Conservation (phyloP, 2,113 vertebrate species). For the Tretioscincus oriximinensis region DNA sequence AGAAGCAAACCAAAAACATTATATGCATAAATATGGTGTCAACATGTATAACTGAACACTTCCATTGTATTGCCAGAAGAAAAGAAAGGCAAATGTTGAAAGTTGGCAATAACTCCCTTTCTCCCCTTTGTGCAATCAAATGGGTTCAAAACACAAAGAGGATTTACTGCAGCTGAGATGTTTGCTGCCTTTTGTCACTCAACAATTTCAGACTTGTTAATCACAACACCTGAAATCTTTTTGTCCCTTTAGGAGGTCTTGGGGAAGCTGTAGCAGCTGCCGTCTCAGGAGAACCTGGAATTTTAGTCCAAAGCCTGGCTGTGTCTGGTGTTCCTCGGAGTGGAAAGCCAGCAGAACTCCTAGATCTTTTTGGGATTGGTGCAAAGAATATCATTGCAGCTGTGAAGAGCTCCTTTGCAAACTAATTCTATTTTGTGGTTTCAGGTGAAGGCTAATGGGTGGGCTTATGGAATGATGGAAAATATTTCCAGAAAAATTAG, state of each 20-base stretch:
- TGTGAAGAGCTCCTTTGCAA: conserved; percentile 76
- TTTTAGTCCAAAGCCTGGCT: conserved; percentile 78
- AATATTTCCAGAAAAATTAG: not conserved
- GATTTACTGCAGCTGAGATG: no score
- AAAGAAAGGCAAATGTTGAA: not conserved
- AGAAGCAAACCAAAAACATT: not conserved
- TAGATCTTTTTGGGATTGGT: conserved; percentile 82
- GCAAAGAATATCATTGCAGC: conserved; percentile 76
- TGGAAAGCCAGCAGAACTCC: conserved; percentile 79
- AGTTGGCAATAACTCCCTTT: not conserved
- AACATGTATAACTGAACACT: not conserved
- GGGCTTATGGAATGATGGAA: not conserved
- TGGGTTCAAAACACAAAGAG: not conserved
- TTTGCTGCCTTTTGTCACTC: not conserved
- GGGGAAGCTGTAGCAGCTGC: conserved; percentile 83
- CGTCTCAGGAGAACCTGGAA: conserved; percentile 75
- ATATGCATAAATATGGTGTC: not conserved
- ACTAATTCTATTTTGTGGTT: conserved; percentile 48
- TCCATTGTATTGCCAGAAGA: not conserved
- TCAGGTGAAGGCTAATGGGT: no score
- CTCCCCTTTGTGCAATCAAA: not conserved
- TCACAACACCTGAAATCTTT: not conserved
- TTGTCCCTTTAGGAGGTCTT: conserved; percentile 76
- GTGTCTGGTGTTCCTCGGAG: conserved; percentile 79
- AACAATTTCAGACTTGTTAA: not conserved